A percentile compares a stretch with the other conserved stretches of the same genome.
These are phyloP conservation scores for Fragum fragum DNA, from an alignment of 2,888 invertebrate genomes.

Conservation along the genomic window DNA sequence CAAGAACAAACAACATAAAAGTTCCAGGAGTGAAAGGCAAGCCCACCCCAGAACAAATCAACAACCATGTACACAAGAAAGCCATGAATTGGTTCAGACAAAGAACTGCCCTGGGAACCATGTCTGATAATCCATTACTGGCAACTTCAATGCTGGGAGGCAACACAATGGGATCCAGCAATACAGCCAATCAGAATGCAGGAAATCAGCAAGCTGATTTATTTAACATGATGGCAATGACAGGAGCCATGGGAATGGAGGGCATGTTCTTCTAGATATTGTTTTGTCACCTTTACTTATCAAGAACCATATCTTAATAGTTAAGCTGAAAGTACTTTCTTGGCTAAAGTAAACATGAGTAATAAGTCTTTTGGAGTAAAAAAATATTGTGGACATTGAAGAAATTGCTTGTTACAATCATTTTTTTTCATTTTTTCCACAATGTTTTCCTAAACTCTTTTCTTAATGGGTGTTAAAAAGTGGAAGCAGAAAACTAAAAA, in stretches of 20 bases:
- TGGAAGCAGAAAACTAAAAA: too few relatives aligned
- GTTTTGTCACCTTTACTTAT: too few relatives aligned
- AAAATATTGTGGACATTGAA: too few relatives aligned
- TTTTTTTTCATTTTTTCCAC: too few relatives aligned
- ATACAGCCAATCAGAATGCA: neutral
- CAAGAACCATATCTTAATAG: too few relatives aligned
- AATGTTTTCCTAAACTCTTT: too few relatives aligned
- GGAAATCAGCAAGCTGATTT: conserved; percentile 7
- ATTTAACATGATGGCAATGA: conserved; percentile 29
- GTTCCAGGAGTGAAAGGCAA: conserved; percentile 46
- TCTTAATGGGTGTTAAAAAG: too few relatives aligned
- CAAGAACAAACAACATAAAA: conserved; percentile 33
- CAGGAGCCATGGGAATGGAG: conserved; percentile 11
- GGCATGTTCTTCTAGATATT: neutral
- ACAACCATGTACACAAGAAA: conserved; percentile 44
- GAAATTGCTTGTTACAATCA: too few relatives aligned
- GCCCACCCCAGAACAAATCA: conserved; percentile 43
- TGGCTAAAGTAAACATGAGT: too few relatives aligned
- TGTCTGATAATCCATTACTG: conserved; percentile 39
- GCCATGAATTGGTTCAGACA: conserved; percentile 47
- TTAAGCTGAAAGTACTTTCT: too few relatives aligned
- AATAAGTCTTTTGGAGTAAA: too few relatives aligned
- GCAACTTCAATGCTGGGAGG: conserved; percentile 10
- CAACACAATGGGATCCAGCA: neutral
- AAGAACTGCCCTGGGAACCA: conserved; percentile 36